Base-by-base conservation (phyloP, 2,888 invertebrate species). In the Tupiocoris notatus region DNA sequence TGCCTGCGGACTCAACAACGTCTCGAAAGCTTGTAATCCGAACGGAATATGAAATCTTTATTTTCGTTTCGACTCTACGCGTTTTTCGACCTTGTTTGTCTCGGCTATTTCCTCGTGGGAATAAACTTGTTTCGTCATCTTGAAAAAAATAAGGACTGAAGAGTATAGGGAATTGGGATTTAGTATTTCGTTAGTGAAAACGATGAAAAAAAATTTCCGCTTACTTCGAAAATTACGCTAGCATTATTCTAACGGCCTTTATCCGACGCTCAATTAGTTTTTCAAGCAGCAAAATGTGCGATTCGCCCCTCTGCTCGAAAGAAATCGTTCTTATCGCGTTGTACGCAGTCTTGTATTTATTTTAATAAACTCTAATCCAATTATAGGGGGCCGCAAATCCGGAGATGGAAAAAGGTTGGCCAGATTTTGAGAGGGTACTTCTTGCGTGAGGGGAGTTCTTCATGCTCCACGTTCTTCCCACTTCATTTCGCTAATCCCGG, bases 321-420 rank as follows among this genome's bases (percentile, higher is more conserved):
- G 6, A 39, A 39, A 39, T 39, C 12, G 39, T 39, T 12, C 39
- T 39, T 39, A 39, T 39, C 39, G 39, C 39, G 39, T 12, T 12
- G 39, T 3, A 12, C 39, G 39, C 39, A 39, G 39, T 39, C 39
- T 70, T 70, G 57, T 70, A 70, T 70, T 70, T 70, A 70, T 70
- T 70, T 70, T 59, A 70, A 70, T 70, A 70, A 70, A 58, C 25
- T 24, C 58, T 70, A 70, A 70, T 70, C 70, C 70, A 70, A 70
- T 70, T 70, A 70, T 70, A 39, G 12, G 39, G 39, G 39, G 39
- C 39, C 39, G 39, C 39, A 39, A 39, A 39, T 39, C 39, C 39
- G 39, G 39, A 12, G 39, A 3, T 39, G 39, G 12, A 39, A 39
- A 39, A 39, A 12, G 39, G 39, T 39, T 7, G 39, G 39, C 39